Base-by-base conservation (phyloP, 2,888 invertebrate species). In the Plagodis pulveraria region DNA sequence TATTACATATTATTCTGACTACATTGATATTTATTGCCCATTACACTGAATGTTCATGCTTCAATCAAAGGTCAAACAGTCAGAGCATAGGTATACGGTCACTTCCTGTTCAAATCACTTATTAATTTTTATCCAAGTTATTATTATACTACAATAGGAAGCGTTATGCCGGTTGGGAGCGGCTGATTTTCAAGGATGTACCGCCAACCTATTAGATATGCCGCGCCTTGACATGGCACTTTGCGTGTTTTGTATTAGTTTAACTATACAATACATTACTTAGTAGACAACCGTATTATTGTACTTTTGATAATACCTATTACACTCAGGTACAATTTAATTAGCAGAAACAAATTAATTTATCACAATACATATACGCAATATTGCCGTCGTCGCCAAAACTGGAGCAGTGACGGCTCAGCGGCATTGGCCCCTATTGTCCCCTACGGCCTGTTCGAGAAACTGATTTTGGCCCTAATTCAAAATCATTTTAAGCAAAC, bases 111-210 rank as follows among this genome's bases (percentile, higher is more conserved):
- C 10, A 10, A 40, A 40, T 8, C 8, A 9, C 40, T 36, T 36
- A 40, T 40, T 10, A 40, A 10, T 40, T 40, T 40, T 36, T 22
- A 22, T 22, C 22, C 2, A 45, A 45, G 35, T n/a, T 38, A 52
- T n/a, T 38, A 52, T 40, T 36, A 51, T 40, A 56, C 42, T 45
- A 42, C 22, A 57, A 33, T 48, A 60, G 59, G 59, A 60, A 51
- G 51, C 34, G 35, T 52, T 48, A 38, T 47, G 11, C 11, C 6
- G n/a, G 34, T 38, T 56, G 42, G 63, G 64, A 56, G 66, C 50
- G 66, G 43, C 61, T 36, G 47, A 47, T 46, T 58, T 61, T 62
- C 67, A 66, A 68, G 68, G 68, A 58, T 67, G 56, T 56, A 53
- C 53, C 10, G 2, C 12, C n/a, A 6, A 36, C 36, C 36, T 36